Evolutionary conservation across 2,888 invertebrate species (phyloP).

Genomic region (Campoletis raptor): DNA sequence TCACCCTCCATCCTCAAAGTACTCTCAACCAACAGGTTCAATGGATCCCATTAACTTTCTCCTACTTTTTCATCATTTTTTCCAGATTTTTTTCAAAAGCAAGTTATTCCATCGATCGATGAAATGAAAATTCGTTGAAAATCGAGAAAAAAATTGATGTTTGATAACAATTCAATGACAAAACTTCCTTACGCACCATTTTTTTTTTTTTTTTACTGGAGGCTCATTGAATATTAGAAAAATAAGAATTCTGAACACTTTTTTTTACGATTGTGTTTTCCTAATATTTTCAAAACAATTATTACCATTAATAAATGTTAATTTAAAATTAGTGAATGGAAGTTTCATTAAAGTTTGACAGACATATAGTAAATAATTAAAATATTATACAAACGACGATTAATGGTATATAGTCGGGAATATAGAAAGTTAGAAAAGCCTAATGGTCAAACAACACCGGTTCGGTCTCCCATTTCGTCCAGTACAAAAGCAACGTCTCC

Average conservation of each 20-base stretch:
- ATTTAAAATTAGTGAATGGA: not conserved
- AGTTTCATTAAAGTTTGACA: constrained; percentile 55
- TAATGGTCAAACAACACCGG: constrained; percentile 79
- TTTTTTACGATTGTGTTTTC: too few species aligned
- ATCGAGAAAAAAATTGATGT: too few species aligned
- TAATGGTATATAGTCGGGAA: constrained; percentile 31
- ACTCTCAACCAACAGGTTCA: constrained; percentile 50
- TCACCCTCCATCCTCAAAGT: constrained; percentile 40
- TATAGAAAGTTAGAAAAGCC: constrained; percentile 58
- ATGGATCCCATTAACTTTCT: constrained; percentile 11
- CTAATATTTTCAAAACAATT: too few species aligned
- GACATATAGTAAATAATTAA: constrained; percentile 52
- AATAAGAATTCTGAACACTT: too few species aligned
- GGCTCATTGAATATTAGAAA: too few species aligned
- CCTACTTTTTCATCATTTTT: not conserved
- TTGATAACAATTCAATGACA: too few species aligned
- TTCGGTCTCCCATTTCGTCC: constrained; percentile 59
- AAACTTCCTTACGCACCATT: too few species aligned
- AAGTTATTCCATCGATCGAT: constrained; percentile 9
- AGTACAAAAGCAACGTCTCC: constrained; percentile 21
- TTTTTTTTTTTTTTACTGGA: too few species aligned
- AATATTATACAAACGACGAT: constrained; percentile 44
- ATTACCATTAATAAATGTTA: not conserved
- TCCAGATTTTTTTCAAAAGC: not conserved
- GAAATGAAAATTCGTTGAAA: too few species aligned